These are phyloP conservation scores for Scyliorhinus canicula DNA, from an alignment of 2,797 vertebrate genomes.

Conservation along the genomic window DNA sequence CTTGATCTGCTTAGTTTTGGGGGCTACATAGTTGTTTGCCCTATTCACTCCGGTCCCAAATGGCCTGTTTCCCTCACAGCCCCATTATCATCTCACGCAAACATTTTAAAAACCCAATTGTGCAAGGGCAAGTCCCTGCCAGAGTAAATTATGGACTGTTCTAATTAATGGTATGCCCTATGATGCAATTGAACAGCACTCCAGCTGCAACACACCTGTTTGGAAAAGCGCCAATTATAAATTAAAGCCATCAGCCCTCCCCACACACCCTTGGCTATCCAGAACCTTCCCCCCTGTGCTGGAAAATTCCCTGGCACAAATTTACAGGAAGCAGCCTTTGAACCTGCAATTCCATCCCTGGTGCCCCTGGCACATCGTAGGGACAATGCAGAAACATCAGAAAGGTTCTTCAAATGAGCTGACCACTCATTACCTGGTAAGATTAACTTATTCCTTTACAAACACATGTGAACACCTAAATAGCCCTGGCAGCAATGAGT, in stretches of 20 bases:
- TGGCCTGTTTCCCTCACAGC: neutral
- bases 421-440: neutral
- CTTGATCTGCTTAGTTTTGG: neutral
- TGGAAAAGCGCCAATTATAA: neutral
- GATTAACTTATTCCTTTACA: neutral
- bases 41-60: neutral
- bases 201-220: constrained; percentile 25
- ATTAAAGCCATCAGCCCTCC: neutral
- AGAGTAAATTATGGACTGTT: neutral
- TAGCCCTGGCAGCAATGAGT: neutral
- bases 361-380: neutral
- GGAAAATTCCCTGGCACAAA: neutral
- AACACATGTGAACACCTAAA: neutral
- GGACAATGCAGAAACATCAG: neutral
- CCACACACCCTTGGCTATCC: neutral
- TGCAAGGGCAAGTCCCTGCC: neutral
- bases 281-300: neutral
- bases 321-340: neutral
- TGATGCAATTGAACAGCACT: neutral
- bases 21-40: constrained; percentile 2
- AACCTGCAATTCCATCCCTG: neutral
- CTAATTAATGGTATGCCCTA: neutral
- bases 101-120: neutral
- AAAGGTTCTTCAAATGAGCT: neutral
- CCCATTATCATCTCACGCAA: neutral